These are phyloP conservation scores for Archilochus colubris DNA, from an alignment of 2,113 vertebrate genomes.

Conservation along the genomic window DNA sequence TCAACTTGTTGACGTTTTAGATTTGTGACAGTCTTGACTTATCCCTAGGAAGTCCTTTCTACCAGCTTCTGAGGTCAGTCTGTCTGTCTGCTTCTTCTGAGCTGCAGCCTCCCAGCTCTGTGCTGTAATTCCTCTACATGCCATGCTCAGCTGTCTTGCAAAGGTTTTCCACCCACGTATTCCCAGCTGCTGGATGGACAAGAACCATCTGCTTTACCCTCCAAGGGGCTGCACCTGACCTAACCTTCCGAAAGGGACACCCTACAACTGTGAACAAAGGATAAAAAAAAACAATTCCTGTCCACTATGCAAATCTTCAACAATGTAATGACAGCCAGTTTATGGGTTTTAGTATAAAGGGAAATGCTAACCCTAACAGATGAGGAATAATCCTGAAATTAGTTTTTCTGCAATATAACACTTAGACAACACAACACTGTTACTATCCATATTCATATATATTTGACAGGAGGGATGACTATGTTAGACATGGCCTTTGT, in stretches of 20 bases:
- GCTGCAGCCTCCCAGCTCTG: background rate
- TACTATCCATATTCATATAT: background rate
- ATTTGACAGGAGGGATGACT: background rate
- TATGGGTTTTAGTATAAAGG: background rate
- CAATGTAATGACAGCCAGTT: background rate
- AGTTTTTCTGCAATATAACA: background rate
- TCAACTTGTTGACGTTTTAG: background rate
- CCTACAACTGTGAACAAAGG: background rate
- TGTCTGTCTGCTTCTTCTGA: background rate
- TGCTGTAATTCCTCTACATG: background rate
- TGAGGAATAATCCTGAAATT: background rate
- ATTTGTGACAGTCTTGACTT: background rate
- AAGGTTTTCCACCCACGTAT: background rate
- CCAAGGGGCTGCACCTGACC: conserved; percentile 16
- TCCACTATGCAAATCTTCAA: background rate
- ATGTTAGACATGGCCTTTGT: background rate
- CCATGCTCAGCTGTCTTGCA: conserved; percentile 5
- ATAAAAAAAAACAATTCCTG: background rate
- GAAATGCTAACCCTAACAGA: background rate
- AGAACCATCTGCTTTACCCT: conserved; percentile 38
- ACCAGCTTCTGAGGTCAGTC: background rate
- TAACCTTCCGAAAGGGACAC: background rate
- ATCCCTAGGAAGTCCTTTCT: background rate
- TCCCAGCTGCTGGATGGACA: conserved; percentile 44
- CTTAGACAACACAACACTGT: background rate